Conservation (phyloP, 2,888 invertebrate genomes). For the Pristionchus fissidentatus region DNA sequence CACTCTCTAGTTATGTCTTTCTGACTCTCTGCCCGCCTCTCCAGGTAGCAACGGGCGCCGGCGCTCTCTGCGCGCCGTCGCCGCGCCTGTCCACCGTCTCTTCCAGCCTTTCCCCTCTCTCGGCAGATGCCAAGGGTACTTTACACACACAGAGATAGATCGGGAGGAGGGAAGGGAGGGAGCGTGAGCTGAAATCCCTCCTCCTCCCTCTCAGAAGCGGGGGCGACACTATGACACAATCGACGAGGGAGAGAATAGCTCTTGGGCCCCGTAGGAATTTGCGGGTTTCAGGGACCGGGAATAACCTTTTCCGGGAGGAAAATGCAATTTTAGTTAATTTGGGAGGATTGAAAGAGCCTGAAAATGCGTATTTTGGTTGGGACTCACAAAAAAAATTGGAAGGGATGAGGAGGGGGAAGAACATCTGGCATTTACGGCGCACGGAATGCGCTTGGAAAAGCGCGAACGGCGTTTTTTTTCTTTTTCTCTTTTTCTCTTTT, state of each 20-base stretch:
- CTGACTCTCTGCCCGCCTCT: conserved; percentile 43
- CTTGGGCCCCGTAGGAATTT: background rate
- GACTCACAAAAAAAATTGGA: background rate
- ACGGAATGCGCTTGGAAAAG: background rate
- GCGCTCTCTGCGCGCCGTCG: background rate
- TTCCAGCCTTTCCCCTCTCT: background rate
- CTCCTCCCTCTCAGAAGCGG: conserved; percentile 38
- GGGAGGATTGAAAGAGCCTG: background rate
- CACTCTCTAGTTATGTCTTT: conserved; percentile 38
- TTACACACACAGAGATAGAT: conserved; percentile 42
- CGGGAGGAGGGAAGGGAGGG: background rate
- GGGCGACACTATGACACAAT: conserved; percentile 23
- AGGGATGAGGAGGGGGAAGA: background rate
- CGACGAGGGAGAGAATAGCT: background rate
- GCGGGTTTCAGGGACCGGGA: conserved; percentile 7
- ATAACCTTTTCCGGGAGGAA: too few species aligned
- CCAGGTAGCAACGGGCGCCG: conserved; percentile 19
- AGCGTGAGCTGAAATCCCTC: conserved; percentile 30
- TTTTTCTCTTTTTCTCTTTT: too few species aligned
- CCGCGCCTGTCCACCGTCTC: background rate
- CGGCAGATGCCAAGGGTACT: conserved; percentile 24
- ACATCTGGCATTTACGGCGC: background rate
- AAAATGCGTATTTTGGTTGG: background rate
- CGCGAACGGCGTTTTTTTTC: background rate
- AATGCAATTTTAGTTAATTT: too few species aligned